These are phyloP conservation scores for Sarcophaga caerulescens DNA, from an alignment of 2,888 invertebrate genomes.

Conservation along the genomic window DNA sequence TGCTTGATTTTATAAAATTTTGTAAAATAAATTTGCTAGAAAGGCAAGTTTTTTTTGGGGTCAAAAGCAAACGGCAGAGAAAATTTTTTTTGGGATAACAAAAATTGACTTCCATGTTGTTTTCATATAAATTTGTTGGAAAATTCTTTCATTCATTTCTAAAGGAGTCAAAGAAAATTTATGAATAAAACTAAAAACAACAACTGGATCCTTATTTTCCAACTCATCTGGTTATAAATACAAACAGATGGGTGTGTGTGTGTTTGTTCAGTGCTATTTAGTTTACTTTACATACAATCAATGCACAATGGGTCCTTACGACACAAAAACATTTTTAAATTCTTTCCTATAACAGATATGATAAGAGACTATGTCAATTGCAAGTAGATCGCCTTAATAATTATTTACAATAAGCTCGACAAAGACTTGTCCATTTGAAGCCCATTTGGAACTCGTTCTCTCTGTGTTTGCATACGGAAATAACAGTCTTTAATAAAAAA, in stretches of 20 bases:
- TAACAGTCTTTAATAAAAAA: no score
- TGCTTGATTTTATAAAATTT: conserved; percentile 17
- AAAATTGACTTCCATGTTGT: background rate
- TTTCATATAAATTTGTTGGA: background rate
- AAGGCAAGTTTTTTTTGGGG: conserved; percentile 43
- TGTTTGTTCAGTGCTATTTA: conserved; percentile 16
- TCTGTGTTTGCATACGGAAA: no score
- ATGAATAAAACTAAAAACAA: conserved; percentile 40
- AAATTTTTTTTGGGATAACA: background rate
- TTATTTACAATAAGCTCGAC: no score
- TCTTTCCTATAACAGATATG: no score
- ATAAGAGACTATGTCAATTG: no score
- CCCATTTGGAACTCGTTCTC: no score
- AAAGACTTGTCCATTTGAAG: no score
- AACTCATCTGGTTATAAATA: conserved; percentile 5
- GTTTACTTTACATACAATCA: conserved; percentile 11
- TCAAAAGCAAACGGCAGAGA: conserved; percentile 11
- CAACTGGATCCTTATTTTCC: conserved; percentile 29
- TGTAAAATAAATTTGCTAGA: conserved; percentile 44
- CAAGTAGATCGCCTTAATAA: no score
- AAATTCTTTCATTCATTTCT: conserved; percentile 12
- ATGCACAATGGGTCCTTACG: conserved; percentile 27
- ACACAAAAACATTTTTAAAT: no score
- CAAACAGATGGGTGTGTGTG: background rate
- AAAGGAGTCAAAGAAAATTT: conserved; percentile 42